Conservation (phyloP, 2,797 vertebrate genomes). For the Xiphorhynchus erythropygius region DNA sequence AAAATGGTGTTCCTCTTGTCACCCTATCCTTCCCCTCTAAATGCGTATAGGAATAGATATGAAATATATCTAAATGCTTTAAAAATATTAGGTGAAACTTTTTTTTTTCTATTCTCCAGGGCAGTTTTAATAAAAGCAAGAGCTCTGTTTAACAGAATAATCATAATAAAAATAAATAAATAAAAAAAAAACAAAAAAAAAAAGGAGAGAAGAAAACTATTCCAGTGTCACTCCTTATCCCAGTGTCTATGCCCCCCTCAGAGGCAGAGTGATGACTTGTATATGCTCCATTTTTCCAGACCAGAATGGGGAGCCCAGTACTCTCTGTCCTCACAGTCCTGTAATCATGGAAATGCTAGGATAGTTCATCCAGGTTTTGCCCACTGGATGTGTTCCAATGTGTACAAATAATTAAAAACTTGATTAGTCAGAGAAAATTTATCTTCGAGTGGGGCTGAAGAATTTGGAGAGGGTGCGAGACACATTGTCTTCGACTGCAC, state of each 20-base stretch:
- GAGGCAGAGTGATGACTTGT: neutral
- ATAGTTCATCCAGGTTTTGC: neutral
- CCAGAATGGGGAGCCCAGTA: accelerated
- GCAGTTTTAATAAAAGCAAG: neutral
- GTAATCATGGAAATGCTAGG: neutral
- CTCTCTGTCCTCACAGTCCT: neutral
- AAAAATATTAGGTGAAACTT: neutral
- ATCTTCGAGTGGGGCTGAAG: neutral
- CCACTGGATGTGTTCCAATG: neutral
- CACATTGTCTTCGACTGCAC: neutral
- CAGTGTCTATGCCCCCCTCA: too few relatives aligned
- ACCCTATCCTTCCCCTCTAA: neutral
- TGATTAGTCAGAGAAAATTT: neutral
- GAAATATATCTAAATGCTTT: neutral
- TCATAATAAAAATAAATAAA: neutral
- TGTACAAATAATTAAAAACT: neutral
- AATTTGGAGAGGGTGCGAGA: neutral
- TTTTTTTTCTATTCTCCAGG: neutral
- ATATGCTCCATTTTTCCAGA: neutral
- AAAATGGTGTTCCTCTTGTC: neutral
- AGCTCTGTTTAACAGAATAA: neutral
- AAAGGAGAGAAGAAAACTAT: neutral
- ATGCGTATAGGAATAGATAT: neutral
- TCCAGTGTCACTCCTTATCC: neutral
- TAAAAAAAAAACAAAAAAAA: neutral